phyloP scores from a whole-genome alignment of 2,797 vertebrate species.

The Lepilemur septentrionalis region DNA sequence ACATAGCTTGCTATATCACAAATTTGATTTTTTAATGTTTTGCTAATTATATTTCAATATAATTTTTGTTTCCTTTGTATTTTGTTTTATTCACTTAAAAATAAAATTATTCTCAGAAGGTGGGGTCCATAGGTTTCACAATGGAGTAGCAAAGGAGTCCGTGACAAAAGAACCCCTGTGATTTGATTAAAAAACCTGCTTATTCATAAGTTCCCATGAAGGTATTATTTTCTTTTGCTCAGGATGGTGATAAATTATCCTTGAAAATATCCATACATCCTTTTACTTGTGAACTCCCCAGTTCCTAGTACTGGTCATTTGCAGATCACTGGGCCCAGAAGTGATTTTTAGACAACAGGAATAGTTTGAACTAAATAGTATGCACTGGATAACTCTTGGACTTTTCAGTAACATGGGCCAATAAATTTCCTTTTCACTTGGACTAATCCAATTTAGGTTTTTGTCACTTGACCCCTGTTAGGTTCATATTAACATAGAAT shows the following conservation, averaged over 20 bases:
- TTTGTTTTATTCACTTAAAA: not conserved
- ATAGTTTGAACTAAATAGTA: not conserved
- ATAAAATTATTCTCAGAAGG: not conserved
- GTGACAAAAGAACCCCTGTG: not conserved
- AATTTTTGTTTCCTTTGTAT: not conserved
- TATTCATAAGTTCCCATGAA: not conserved
- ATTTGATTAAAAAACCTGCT: not conserved
- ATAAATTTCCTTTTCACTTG: not conserved
- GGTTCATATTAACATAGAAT: not conserved
- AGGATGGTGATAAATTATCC: not conserved
- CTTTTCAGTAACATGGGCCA: not conserved
- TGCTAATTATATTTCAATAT: not conserved
- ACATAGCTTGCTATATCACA: not conserved
- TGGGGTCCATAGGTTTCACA: not conserved
- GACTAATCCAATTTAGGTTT: not conserved
- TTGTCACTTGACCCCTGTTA: not conserved
- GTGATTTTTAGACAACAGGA: not conserved
- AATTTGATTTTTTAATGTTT: not conserved
- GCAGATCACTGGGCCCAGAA: not conserved
- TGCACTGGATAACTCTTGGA: too few species aligned
- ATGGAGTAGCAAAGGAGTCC: not conserved
- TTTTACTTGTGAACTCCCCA: not conserved
- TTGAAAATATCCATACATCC: not conserved
- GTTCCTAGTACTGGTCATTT: not conserved
- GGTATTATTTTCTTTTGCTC: not conserved